These are phyloP conservation scores for Rhynchotus rufescens DNA, from an alignment of 2,797 vertebrate genomes.

Conservation along the genomic window DNA sequence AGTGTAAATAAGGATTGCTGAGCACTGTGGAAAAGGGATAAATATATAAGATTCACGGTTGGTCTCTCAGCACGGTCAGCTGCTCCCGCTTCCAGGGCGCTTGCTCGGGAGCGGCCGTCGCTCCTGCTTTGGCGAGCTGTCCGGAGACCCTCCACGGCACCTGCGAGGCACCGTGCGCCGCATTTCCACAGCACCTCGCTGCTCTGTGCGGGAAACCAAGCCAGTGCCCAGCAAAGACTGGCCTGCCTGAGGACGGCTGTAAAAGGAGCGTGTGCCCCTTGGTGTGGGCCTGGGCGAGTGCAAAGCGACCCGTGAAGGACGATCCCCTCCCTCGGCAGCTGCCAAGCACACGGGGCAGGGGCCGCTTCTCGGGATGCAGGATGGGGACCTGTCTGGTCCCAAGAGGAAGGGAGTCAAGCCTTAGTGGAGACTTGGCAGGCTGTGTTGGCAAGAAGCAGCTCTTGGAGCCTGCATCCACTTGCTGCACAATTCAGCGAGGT, in stretches of 20 bases:
- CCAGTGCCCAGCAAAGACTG: background rate
- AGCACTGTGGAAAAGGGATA: background rate
- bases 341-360: background rate
- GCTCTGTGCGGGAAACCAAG: background rate
- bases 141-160: background rate
- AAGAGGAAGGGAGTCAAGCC: background rate
- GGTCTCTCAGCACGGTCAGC: background rate
- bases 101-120: background rate
- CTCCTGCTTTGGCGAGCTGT: fast-evolving
- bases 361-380: background rate
- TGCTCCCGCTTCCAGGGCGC: background rate
- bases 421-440: background rate
- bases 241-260: background rate
- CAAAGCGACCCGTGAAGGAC: background rate
- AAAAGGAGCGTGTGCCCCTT: background rate
- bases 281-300: fast-evolving
- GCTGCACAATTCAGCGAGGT: background rate
- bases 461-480: background rate
- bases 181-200: background rate
- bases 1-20: constrained; percentile 36
- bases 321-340: background rate
- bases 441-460: background rate
- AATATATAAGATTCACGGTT: constrained; percentile 27
- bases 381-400: background rate
- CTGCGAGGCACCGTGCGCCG: background rate